Evolutionary conservation across 2,888 invertebrate species (phyloP).

Genomic region (Dyspetes luteomarginatus): DNA sequence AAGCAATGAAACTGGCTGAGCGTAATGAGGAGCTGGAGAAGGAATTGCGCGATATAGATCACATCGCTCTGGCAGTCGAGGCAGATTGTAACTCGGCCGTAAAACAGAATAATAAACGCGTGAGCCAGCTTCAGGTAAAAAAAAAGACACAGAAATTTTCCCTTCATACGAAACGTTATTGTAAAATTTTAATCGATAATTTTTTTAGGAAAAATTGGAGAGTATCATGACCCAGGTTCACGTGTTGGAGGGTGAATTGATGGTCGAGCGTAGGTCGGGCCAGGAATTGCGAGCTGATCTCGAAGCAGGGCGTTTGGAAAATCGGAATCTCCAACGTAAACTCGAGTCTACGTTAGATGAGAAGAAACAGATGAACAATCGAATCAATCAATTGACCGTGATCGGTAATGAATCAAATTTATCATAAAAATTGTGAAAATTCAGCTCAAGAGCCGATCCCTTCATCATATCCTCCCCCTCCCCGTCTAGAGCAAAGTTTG

Average conservation of each 20-base stretch:
- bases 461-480: slow-evolving; percentile 17
- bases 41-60: slow-evolving; percentile 89
- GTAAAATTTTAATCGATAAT: slow-evolving; percentile 14
- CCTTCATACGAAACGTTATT: background rate
- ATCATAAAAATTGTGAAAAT: background rate
- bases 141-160: background rate
- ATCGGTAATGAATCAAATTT: slow-evolving; percentile 83
- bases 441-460: slow-evolving; percentile 38
- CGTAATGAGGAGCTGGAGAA: slow-evolving; percentile 89
- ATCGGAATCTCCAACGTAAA: slow-evolving; percentile 85
- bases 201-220: slow-evolving; percentile 83
- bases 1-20: slow-evolving; percentile 90
- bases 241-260: slow-evolving; percentile 84
- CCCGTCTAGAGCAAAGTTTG: slow-evolving; percentile 83
- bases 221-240: slow-evolving; percentile 83
- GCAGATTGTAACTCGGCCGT: slow-evolving; percentile 90
- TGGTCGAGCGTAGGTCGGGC: slow-evolving; percentile 83
- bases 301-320: slow-evolving; percentile 85
- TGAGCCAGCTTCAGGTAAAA: slow-evolving; percentile 82
- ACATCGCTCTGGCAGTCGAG: slow-evolving; percentile 90
- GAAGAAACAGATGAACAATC: slow-evolving; percentile 85
- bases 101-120: slow-evolving; percentile 85
- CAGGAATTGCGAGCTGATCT: slow-evolving; percentile 84
- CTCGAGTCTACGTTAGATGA: slow-evolving; percentile 85
- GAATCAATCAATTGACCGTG: slow-evolving; percentile 86